Percentiles rank a stretch among this genome's conserved stretches.
Conservation (phyloP, 2,797 vertebrate genomes). For the Chanos chanos region DNA sequence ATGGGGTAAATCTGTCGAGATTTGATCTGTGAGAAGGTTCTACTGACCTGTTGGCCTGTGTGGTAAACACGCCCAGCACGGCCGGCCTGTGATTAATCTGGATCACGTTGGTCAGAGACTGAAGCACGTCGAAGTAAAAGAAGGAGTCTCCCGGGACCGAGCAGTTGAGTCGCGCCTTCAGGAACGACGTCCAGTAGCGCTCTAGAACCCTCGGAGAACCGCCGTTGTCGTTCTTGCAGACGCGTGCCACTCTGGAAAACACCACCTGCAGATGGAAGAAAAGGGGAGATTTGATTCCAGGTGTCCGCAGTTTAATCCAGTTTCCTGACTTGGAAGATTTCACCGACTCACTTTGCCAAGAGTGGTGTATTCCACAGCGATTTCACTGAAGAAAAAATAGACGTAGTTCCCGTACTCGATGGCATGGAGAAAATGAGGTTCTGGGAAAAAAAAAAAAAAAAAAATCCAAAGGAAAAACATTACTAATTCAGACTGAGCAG, state of each 20-base stretch:
- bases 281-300: not conserved
- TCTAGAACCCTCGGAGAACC: constrained; percentile 90
- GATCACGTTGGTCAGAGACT: constrained; percentile 78
- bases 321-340: too few species aligned
- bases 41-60: constrained; percentile 87
- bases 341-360: constrained; percentile 90
- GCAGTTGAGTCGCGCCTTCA: constrained; percentile 92
- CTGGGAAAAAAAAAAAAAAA: constrained; percentile 57
- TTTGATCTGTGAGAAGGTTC: not conserved
- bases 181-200: constrained; percentile 94
- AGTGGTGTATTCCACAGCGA: constrained; percentile 87
- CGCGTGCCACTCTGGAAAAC: constrained; percentile 87
- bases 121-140: constrained; percentile 94
- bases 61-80: constrained; percentile 88
- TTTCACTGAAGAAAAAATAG: constrained; percentile 96
- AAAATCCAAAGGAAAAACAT: constrained; percentile 19
- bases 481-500: not conserved
- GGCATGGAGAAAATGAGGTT: constrained; percentile 89
- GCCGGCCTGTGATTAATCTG: constrained; percentile 80
- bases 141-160: constrained; percentile 86
- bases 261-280: constrained; percentile 72
- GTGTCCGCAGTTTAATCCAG: too few species aligned
- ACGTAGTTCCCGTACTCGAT: constrained; percentile 88
- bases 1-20: not conserved
- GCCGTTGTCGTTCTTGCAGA: constrained; percentile 91